Conservation (phyloP, 2,113 vertebrate species). For the Tangachromis dhanisi region DNA sequence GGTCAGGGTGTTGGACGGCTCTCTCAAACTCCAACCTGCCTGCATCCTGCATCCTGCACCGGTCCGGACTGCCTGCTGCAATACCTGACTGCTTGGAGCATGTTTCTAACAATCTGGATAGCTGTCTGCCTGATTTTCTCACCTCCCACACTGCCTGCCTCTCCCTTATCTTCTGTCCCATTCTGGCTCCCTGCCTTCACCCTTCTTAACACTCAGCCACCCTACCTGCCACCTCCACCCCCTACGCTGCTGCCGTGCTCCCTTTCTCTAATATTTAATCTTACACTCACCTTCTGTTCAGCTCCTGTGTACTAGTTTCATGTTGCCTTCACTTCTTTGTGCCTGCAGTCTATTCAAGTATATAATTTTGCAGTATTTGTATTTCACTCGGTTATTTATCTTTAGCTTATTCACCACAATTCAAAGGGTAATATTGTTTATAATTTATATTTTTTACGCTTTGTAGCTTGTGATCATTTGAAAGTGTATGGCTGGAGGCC, state of each 20-base stretch:
- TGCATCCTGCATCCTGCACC: background rate
- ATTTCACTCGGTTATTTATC: background rate
- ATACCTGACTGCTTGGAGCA: slow-evolving; percentile 26
- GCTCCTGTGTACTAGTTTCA: background rate
- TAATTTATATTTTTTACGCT: background rate
- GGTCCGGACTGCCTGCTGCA: slow-evolving; percentile 1
- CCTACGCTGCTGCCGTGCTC: background rate
- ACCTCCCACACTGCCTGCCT: slow-evolving; percentile 12
- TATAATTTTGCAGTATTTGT: background rate
- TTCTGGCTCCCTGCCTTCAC: slow-evolving; percentile 30
- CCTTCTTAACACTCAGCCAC: background rate
- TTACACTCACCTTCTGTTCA: background rate
- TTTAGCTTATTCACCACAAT: background rate
- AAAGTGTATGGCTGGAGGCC: background rate
- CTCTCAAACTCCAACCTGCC: slow-evolving; percentile 2
- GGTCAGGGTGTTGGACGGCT: slow-evolving; percentile 36
- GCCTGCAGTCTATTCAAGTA: background rate
- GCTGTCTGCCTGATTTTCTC: slow-evolving; percentile 18
- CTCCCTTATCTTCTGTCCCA: slow-evolving; percentile 15
- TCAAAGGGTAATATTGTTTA: background rate
- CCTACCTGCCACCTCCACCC: background rate
- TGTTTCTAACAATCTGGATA: slow-evolving; percentile 12
- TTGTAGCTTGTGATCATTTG: background rate
- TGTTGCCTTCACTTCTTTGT: background rate
- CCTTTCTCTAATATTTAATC: background rate